Base-by-base conservation (phyloP, 2,113 vertebrate species). In the Oreochromis spilurus region DNA sequence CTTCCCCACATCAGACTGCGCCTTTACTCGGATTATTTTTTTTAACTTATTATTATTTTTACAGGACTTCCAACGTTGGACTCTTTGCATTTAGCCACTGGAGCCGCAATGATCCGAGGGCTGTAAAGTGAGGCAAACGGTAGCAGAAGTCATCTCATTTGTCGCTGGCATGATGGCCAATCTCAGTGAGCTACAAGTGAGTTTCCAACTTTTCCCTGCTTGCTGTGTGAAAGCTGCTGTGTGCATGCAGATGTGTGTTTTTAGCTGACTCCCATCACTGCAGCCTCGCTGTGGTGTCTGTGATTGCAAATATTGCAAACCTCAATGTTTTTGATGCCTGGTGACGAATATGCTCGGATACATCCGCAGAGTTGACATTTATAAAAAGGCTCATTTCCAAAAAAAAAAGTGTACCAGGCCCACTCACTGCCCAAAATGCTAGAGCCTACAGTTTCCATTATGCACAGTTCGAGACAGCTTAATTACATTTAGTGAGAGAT, bases 121-220 rank as follows among this genome's bases (percentile, higher is more conserved):
- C 90, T 53, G 29, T 52, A 36, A 86, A 85, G 78, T 53, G 48
- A 84, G 9, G 31, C n/a, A 5, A 43, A 84, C 86, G 54, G 16
- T 16, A 19, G 19, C 3, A 60, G 38, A 87, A 88, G 87, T 91
- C 81, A 7, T 81, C 70, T 40, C 11, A 58, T 78, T 80, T 80
- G 62, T 67, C 62, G 79, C 62, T 40, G 78, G 75, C 77, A 86
- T 57, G 88, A 96, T 96, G 95, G 95, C 95, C 87, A 95, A 94
- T 19, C 94, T 94, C 72, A 93, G 91, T 92, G 95, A 95, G 86
- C 88, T 95, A 79, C 94, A 95, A 55, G 95, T 96, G 85, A 95
- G 93, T 95, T 93, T 81, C 2, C 11, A 85, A 88, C 79, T 88
- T 90, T 77, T 50, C n/a, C 10, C 7, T 54, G n/a, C 26, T 21